These are phyloP conservation scores for Geotrypetes seraphini DNA, from an alignment of 2,797 vertebrate species.

Conservation along the genomic window DNA sequence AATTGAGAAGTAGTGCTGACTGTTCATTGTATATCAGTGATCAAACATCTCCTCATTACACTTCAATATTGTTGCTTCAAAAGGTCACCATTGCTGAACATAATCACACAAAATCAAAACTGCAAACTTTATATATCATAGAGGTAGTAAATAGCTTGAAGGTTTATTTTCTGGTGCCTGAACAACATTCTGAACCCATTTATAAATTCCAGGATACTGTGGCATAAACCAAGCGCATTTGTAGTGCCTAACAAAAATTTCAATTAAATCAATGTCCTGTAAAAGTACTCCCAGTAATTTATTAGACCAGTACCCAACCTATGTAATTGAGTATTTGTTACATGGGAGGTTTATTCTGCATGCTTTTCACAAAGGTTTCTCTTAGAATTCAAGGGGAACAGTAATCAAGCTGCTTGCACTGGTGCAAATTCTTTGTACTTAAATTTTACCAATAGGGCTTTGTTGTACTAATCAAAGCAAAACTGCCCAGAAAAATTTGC, in stretches of 20 bases:
- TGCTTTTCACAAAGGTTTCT: too few relatives aligned
- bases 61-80: slow-evolving; percentile 97
- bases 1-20: slow-evolving; percentile 51
- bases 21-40: slow-evolving; percentile 82
- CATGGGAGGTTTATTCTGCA: slow-evolving; percentile 28
- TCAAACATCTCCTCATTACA: slow-evolving; percentile 98
- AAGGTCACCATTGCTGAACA: slow-evolving; percentile 98
- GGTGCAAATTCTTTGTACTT: too few relatives aligned
- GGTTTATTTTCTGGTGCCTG: slow-evolving; percentile 87
- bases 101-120: slow-evolving; percentile 99
- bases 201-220: slow-evolving; percentile 64
- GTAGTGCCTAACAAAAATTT: slow-evolving; percentile 44
- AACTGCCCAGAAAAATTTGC: too few relatives aligned
- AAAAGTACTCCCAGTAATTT: slow-evolving; percentile 40
- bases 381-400: too few relatives aligned
- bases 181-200: slow-evolving; percentile 71
- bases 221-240: slow-evolving; percentile 44
- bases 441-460: too few relatives aligned
- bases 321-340: slow-evolving; percentile 34
- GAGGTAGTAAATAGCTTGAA: slow-evolving; percentile 91
- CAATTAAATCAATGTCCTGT: slow-evolving; percentile 59
- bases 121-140: slow-evolving; percentile 98
- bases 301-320: slow-evolving; percentile 33
- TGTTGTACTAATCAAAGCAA: too few relatives aligned
- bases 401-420: too few relatives aligned